phyloP scores from a whole-genome alignment of 2,888 invertebrate species.

The Drosophila macrospina region DNA sequence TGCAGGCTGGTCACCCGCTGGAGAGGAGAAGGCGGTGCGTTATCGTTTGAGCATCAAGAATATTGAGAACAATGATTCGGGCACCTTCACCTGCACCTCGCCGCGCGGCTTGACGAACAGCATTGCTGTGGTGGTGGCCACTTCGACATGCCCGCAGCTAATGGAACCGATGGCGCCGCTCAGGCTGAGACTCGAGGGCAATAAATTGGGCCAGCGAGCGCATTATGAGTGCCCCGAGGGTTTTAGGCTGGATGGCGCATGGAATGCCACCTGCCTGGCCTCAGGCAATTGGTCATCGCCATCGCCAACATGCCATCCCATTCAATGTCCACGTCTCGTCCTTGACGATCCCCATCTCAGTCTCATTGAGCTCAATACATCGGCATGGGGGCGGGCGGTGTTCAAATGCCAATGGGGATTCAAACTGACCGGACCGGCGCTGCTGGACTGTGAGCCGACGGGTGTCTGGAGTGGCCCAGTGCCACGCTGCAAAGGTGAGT shows the following conservation, averaged over 20 bases:
- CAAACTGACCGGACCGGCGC: constrained; percentile 90
- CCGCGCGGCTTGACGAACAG: constrained; percentile 90
- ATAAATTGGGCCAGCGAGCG: constrained; percentile 91
- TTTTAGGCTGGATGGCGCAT: constrained; percentile 91
- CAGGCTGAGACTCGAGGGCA: constrained; percentile 91
- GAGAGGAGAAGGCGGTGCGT: constrained; percentile 90
- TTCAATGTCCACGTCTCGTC: constrained; percentile 91
- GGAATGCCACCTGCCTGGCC: constrained; percentile 92
- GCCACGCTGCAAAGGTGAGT: constrained; percentile 91
- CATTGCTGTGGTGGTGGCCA: constrained; percentile 88
- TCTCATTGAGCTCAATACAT: constrained; percentile 92
- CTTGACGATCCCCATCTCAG: constrained; percentile 90
- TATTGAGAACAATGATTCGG: constrained; percentile 93
- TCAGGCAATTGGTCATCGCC: constrained; percentile 93
- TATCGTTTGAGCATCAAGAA: constrained; percentile 93
- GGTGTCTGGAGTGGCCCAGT: constrained; percentile 92
- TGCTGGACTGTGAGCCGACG: constrained; percentile 91
- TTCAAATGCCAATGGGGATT: constrained; percentile 95
- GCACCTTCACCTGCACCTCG: constrained; percentile 93
- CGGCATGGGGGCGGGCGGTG: constrained; percentile 91
- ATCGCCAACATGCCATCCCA: constrained; percentile 90
- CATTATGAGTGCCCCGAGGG: constrained; percentile 90
- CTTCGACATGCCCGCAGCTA: constrained; percentile 88
- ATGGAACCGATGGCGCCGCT: constrained; percentile 88
- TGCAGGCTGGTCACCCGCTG: constrained; percentile 84